phyloP scores from a whole-genome alignment of 1,140 invertebrate genomes.

The Eueides isabella region DNA sequence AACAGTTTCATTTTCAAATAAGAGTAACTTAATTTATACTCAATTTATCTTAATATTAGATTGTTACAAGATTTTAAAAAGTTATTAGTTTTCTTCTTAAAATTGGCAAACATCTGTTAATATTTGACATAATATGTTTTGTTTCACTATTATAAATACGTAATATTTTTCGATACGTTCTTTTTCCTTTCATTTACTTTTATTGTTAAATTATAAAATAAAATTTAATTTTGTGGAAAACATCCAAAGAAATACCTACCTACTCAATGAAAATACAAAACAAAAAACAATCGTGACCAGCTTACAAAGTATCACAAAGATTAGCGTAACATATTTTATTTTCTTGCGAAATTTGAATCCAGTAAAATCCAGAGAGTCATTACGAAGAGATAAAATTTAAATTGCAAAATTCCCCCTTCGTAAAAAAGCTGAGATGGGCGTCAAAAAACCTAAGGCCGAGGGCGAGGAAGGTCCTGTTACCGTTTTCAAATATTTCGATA shows the following conservation, averaged over 20 bases:
- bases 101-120: no score
- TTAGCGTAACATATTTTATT: conserved; percentile 36
- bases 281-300: conserved; percentile 19
- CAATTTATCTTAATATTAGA: neutral
- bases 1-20: neutral
- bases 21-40: neutral
- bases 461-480: conserved; percentile 35
- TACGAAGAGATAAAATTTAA: conserved; percentile 76
- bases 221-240: no score
- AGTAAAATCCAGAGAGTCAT: conserved; percentile 60
- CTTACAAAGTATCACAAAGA: conserved; percentile 37
- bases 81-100: neutral
- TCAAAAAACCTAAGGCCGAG: conserved; percentile 57
- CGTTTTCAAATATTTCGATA: conserved; percentile 52
- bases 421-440: conserved; percentile 71
- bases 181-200: no score
- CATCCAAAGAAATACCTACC: neutral
- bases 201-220: no score
- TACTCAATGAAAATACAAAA: neutral
- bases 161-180: no score
- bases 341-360: conserved; percentile 46
- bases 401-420: conserved; percentile 70
- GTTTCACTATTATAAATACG: no score
- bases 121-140: no score
- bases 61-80: neutral